Base-by-base conservation (phyloP, 2,888 invertebrate species). In the Anticlea derivata region DNA sequence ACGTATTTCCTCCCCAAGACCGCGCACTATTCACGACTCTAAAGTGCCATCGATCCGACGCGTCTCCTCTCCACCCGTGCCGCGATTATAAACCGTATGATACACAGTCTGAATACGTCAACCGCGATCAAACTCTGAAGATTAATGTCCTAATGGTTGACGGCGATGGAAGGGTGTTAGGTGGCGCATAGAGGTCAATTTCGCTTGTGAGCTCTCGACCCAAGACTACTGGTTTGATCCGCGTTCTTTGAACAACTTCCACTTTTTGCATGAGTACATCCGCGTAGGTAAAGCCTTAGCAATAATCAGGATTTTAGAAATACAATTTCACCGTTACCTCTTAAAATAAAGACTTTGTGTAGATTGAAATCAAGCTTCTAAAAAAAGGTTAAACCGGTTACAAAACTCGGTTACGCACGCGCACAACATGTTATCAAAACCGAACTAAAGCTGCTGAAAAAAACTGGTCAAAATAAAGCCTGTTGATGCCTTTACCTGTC, bases 201-300 rank as follows among this genome's bases (percentile, higher is more conserved):
- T 86, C 61, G 82, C 70, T 77, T 78, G 82, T 50, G 59, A 59
- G 54, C 38, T 50, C 51, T 50, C 63, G 68, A 65, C 70, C 64
- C 55, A 64, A 68, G 63, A 70, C 68, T 67, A 66, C 73, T 77
- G 71, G 73, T 75, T 70, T 79, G 76, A 86, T 88, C 88, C 88
- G 88, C 88, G 88, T 89, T 88, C 87, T 83, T 83, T 72, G 71
- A 73, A 70, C 76, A 75, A 80, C 80, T 83, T 82, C 87, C 75
- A 86, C 79, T 89, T 89, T 89, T 89, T 89, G 83, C 71, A 62
- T 54, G 64, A 78, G 80, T 83, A 85, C 81, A 85, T 82, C 80
- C 82, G 76, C 70, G 68, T 70, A 65, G 70, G 66, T 80, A 75
- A 70, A 80, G 75, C 72, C 65, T 70, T 75, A 69, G 78, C 80